phyloP scores from a whole-genome alignment of 1,140 invertebrate species.

The Adoxophyes honmai region DNA sequence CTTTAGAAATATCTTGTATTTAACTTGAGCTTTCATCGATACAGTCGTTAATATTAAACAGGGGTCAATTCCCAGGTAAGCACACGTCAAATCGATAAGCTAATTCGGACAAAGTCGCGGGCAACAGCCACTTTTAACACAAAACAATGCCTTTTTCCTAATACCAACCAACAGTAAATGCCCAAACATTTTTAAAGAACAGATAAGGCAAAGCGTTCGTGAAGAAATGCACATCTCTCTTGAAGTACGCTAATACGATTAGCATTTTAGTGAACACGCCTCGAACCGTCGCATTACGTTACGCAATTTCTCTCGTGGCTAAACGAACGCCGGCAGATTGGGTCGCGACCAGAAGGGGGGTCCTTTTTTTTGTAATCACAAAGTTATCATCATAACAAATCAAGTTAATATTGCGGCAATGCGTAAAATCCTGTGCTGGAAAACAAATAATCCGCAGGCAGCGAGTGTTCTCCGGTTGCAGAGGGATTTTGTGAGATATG shows the following conservation, averaged over 20 bases:
- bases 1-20: too few species aligned
- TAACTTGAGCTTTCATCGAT: too few species aligned
- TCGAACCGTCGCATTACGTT: constrained; percentile 23
- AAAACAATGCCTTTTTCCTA: too few species aligned
- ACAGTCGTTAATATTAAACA: too few species aligned
- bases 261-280: constrained; percentile 24
- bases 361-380: constrained; percentile 6
- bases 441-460: constrained; percentile 27
- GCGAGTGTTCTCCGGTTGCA: constrained; percentile 22
- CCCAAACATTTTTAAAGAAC: too few species aligned
- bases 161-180: too few species aligned
- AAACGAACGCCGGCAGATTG: neutral
- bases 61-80: too few species aligned
- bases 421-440: constrained; percentile 26
- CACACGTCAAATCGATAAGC: too few species aligned
- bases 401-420: constrained; percentile 18
- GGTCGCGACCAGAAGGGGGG: neutral
- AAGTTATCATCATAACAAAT: constrained; percentile 8
- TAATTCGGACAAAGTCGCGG: too few species aligned
- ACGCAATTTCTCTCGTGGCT: constrained; percentile 17
- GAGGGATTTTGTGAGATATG: constrained; percentile 30
- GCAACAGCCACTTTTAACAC: too few species aligned
- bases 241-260: constrained; percentile 31
- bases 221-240: constrained; percentile 10
- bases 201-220: neutral